Evolutionary conservation across 2,888 invertebrate genomes (phyloP), one percentile per base, ranked within the genome.

Genomic region (Bombylius major): DNA sequence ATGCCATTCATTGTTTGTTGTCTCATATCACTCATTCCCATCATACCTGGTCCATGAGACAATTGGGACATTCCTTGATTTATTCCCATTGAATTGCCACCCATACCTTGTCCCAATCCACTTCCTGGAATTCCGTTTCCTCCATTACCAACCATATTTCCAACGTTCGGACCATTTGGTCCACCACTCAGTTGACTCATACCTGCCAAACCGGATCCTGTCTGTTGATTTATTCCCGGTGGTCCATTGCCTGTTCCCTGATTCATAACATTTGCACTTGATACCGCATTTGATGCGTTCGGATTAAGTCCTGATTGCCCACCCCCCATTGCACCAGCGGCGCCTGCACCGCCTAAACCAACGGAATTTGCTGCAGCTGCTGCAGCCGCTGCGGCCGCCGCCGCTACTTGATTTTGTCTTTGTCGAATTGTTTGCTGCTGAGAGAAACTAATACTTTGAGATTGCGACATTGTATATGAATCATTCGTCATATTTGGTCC

Each of bases 401-500:
- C 70, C n/a, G 72, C 71, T 23, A 75, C 73, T 63, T 70, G 70
- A 60, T 69, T 68, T 61, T 70, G 70, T 54, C 59, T 67, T 62
- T 75, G 72, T 9, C 61, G 61, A 52, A 65, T 62, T 55, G 67
- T 68, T 64, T 72, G 73, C 67, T 86, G 86, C 69, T 88, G 88
- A 34, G 85, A 84, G 72, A 89, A 89, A 76, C 87, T 90, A 70
- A 90, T 88, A 61, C 88, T 88, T 74, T 90, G 90, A 64, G 87
- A 83, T 76, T 89, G 90, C 46, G 88, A 86, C 70, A 88, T 82
- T 47, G 86, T 84, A 70, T 88, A 89, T 46, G 77, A 75, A 62
- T 73, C 71, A 61, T 71, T 72, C n/a, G 45, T 45, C 39, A 42
- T 42, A 64, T 67, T 65, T 63, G 70, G 65, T 63, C 69, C 74